phyloP scores from a whole-genome alignment of 1,140 invertebrate genomes.

The Ephestia elutella region DNA sequence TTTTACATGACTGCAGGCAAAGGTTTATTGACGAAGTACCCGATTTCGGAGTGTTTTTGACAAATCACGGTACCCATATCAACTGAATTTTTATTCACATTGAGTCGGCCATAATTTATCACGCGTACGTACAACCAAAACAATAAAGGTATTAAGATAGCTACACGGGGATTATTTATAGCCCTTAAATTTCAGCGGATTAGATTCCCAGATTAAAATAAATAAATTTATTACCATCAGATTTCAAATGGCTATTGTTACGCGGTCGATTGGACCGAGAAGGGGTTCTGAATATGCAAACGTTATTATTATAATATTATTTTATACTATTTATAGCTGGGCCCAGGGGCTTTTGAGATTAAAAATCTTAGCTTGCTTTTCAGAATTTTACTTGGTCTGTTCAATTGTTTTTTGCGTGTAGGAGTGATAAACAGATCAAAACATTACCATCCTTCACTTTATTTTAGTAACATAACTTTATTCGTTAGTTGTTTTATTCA shows the following conservation, averaged over 20 bases:
- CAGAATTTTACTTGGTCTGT: too few relatives aligned
- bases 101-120: constrained; percentile 2
- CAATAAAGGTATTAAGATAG: constrained; percentile 12
- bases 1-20: too few relatives aligned
- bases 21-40: too few relatives aligned
- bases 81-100: background rate
- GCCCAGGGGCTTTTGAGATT: too few relatives aligned
- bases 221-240: constrained; percentile 4
- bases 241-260: background rate
- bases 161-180: background rate
- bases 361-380: too few relatives aligned
- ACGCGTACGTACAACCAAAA: constrained; percentile 7
- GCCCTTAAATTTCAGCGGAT: constrained; percentile 3
- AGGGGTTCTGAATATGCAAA: background rate
- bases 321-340: too few relatives aligned
- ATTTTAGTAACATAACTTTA: too few relatives aligned
- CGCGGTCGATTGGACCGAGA: background rate
- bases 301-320: background rate
- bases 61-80: background rate
- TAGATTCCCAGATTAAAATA: background rate
- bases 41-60: too few relatives aligned
- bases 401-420: too few relatives aligned
- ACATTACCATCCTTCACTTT: too few relatives aligned
- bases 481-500: too few relatives aligned
- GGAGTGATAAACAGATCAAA: too few relatives aligned